A percentile compares a stretch with the other conserved stretches of the same genome.
phyloP scores from a whole-genome alignment of 1,140 invertebrate genomes.

The Drosophila arizonae region DNA sequence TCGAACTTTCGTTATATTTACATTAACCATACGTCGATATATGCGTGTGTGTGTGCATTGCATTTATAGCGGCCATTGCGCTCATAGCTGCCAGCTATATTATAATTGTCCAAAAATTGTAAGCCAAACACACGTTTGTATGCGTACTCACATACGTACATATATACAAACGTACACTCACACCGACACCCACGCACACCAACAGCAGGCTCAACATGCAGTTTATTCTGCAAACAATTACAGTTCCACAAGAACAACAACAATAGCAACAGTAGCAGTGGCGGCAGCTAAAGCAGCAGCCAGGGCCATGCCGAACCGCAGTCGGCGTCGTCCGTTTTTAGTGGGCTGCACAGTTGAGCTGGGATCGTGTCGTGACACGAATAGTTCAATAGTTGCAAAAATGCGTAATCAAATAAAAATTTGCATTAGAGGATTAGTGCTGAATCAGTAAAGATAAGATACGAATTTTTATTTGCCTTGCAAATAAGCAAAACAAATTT shows the following conservation, averaged over 20 bases:
- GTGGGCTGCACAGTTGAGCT: neutral
- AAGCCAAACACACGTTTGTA: slow-evolving; percentile 10
- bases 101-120: slow-evolving; percentile 48
- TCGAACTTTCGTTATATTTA: neutral
- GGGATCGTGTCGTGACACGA: neutral
- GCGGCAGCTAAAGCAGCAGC: slow-evolving; percentile 7
- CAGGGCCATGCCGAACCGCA: slow-evolving; percentile 26
- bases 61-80: slow-evolving; percentile 20
- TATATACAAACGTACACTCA: neutral
- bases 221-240: slow-evolving; percentile 43
- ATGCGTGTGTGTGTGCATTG: neutral
- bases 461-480: too few species aligned
- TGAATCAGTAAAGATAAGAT: too few species aligned
- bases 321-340: slow-evolving; percentile 6
- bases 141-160: neutral
- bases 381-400: too few species aligned
- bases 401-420: too few species aligned
- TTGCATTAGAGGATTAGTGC: too few species aligned
- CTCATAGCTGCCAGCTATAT: slow-evolving; percentile 36
- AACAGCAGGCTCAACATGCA: slow-evolving; percentile 26
- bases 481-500: too few species aligned
- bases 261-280: neutral
- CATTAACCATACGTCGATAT: slow-evolving; percentile 13
- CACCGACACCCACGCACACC: neutral
- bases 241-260: slow-evolving; percentile 11